Base-by-base conservation (phyloP, 2,113 vertebrate genomes). In the Orycteropus afer region DNA sequence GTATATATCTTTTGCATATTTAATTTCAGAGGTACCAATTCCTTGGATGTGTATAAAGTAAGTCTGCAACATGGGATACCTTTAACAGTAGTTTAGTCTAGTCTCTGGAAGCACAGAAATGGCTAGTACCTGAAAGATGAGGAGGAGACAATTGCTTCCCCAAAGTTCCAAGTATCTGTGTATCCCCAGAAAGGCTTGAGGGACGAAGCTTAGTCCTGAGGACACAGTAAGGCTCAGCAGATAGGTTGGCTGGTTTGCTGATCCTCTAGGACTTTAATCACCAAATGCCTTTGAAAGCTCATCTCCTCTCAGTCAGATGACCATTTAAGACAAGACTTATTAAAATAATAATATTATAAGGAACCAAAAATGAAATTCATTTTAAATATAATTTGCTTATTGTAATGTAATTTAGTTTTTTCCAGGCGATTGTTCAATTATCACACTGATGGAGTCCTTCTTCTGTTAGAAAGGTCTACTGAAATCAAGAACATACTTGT, bases 311-410 rank as follows among this genome's bases (percentile, higher is more conserved):
- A 10, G 34, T 63, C 61, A 86, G 37, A 55, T 78, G 20, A 53
- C 14, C 34, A 40, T 0, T n/a, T 34, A 51, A 86, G 86, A 59
- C 27, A 65, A 69, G 45, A 14, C 37, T 59, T 88, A 42, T 88
- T 34, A 82, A 63, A 82, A 45, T 47, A 5, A 18, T 61, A 65
- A 65, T 83, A 10, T 71, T 25, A 76, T 2, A 1, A 82, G 37
- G 37, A 59, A 93, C 32, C 61, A 63, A 85, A 27, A 65, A 29
- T 18, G 11, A 69, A 95, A 34, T 40, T 42, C 65, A 40, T 79
- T 57, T 76, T 90, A 90, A 78, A 34, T 69, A 32, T n/a, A 55
- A 89, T 67, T 94, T 91, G 47, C 78, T 96, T 92, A 73, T 63
- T 57, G 78, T 37, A n/a, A n/a, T 51, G 25, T 47, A 67, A 65